Conservation (phyloP, 2,797 vertebrate genomes). For the Carcharodon carcharias region DNA sequence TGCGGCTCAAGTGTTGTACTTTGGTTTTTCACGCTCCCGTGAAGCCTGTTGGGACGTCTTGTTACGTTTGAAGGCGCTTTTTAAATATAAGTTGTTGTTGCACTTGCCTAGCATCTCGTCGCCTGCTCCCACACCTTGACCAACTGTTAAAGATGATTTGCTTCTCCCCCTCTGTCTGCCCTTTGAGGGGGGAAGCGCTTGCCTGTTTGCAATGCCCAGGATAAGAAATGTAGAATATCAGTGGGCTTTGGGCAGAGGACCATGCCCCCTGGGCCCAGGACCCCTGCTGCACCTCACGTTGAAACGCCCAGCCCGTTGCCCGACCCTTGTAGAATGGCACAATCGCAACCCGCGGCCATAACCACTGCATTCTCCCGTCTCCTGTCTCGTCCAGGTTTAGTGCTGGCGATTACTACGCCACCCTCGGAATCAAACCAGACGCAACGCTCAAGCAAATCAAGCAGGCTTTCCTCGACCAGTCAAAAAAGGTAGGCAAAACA, state of each 20-base stretch:
- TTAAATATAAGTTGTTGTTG: too few relatives aligned
- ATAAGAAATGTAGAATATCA: not conserved
- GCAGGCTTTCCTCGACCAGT: constrained; percentile 5
- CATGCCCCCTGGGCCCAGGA: not conserved
- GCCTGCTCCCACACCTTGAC: too few relatives aligned
- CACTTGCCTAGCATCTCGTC: too few relatives aligned
- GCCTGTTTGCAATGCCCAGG: not conserved
- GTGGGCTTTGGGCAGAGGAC: not conserved
- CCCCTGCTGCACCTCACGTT: not conserved
- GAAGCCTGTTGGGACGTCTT: too few relatives aligned
- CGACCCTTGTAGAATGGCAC: not conserved
- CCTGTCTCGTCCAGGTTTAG: not conserved
- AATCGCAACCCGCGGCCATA: too few relatives aligned
- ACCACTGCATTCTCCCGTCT: not conserved
- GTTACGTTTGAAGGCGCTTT: too few relatives aligned
- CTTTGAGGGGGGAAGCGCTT: not conserved
- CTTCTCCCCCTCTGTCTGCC: not conserved
- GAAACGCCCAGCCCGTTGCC: not conserved
- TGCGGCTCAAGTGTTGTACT: too few relatives aligned
- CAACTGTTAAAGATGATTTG: too few relatives aligned
- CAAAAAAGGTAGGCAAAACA: not conserved
- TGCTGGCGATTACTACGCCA: not conserved
- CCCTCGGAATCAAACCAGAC: not conserved
- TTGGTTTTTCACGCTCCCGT: too few relatives aligned
- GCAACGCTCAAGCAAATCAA: constrained; percentile 14